Evolutionary conservation across 1,140 invertebrate species (phyloP).

Genomic region (Anastrepha obliqua): DNA sequence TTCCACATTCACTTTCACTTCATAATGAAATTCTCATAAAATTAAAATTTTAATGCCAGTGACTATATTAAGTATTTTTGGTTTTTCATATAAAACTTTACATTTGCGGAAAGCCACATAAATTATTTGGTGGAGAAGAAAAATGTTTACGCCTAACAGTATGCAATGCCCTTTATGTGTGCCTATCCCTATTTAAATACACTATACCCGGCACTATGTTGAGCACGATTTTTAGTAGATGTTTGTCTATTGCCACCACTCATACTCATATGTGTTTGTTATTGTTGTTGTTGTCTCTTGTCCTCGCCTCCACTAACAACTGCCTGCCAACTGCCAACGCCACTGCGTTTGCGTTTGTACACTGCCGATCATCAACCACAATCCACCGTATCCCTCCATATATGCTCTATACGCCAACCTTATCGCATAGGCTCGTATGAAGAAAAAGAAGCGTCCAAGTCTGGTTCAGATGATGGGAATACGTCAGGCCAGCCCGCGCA

Average conservation of each 20-base stretch:
- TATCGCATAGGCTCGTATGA: slow-evolving; percentile 76
- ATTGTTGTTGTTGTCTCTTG: slow-evolving; percentile 43
- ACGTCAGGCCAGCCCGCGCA: slow-evolving; percentile 84
- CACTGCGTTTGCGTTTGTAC: background rate
- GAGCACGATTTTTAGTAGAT: background rate
- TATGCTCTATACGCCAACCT: slow-evolving; percentile 54
- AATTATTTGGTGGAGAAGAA: too few species aligned
- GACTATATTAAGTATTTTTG: too few species aligned
- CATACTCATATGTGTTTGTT: slow-evolving; percentile 58
- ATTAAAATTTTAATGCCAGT: too few species aligned
- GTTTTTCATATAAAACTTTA: too few species aligned
- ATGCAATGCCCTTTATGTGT: too few species aligned
- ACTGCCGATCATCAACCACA: slow-evolving; percentile 16
- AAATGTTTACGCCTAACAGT: too few species aligned
- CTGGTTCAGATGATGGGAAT: slow-evolving; percentile 87
- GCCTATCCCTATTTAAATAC: background rate
- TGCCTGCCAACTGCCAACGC: background rate
- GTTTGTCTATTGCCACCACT: slow-evolving; percentile 26
- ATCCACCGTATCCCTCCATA: background rate
- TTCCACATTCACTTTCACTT: too few species aligned
- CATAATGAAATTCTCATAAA: too few species aligned
- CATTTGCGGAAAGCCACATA: too few species aligned
- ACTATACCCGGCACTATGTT: background rate
- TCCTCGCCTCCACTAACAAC: background rate
- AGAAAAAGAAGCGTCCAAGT: slow-evolving; percentile 86